These are phyloP conservation scores for Conops quadrifasciatus DNA, from an alignment of 2,888 invertebrate species.

Conservation along the genomic window DNA sequence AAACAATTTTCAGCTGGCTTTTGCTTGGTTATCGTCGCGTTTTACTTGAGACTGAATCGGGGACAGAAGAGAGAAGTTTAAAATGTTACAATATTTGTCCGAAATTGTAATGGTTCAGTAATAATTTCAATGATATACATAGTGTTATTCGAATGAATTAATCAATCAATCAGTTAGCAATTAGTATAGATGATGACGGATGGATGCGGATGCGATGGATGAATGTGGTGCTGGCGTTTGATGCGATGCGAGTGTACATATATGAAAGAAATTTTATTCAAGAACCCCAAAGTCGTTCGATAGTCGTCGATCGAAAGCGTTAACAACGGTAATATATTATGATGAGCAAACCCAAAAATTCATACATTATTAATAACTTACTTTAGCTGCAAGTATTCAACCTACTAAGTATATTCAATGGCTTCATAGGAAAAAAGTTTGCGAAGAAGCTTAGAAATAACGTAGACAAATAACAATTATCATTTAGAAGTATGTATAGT, in stretches of 20 bases:
- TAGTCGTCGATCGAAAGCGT: too few species aligned
- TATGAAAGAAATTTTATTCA: slow-evolving; percentile 1
- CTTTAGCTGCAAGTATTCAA: too few species aligned
- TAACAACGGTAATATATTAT: too few species aligned
- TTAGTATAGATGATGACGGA: not conserved
- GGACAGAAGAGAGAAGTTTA: slow-evolving; percentile 22
- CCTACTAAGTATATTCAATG: too few species aligned
- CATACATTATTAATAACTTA: too few species aligned
- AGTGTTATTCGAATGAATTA: slow-evolving; percentile 9
- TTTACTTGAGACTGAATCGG: slow-evolving; percentile 62
- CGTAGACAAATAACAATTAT: too few species aligned
- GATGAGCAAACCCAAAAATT: too few species aligned
- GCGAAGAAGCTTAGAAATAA: too few species aligned
- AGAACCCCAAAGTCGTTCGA: slow-evolving; percentile 10
- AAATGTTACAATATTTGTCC: slow-evolving; percentile 17
- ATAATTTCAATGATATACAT: slow-evolving; percentile 28
- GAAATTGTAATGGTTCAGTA: slow-evolving; percentile 2
- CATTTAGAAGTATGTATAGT: too few species aligned
- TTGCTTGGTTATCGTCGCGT: slow-evolving; percentile 64
- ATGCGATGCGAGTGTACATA: slow-evolving; percentile 16
- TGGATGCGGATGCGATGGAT: slow-evolving; percentile 32
- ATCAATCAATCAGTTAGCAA: not conserved
- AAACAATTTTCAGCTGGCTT: slow-evolving; percentile 65
- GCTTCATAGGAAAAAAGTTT: too few species aligned
- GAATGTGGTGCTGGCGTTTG: slow-evolving; percentile 27